Evolutionary conservation across 1,140 invertebrate genomes (phyloP).

Genomic region (Aricia agestis): DNA sequence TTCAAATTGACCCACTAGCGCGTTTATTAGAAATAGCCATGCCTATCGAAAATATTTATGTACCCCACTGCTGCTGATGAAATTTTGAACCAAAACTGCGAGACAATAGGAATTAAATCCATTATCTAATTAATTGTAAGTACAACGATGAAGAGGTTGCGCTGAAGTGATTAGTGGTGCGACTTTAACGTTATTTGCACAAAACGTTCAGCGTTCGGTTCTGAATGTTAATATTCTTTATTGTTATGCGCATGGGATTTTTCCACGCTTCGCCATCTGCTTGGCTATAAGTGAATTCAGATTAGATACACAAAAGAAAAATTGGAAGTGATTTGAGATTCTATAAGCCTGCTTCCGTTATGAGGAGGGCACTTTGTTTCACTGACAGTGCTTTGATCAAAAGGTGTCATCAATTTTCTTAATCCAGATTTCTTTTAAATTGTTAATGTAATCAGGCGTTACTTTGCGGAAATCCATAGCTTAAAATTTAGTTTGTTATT

Average conservation of each 20-base stretch:
- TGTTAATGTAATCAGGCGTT: no score
- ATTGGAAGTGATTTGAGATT: conserved; percentile 14
- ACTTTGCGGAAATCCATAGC: no score
- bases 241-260: conserved; percentile 15
- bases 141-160: no score
- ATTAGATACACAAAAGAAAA: conserved; percentile 9
- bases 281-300: conserved; percentile 7
- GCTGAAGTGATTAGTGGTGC: no score
- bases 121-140: no score
- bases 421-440: no score
- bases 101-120: background rate
- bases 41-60: background rate
- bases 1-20: background rate
- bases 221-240: conserved; percentile 14
- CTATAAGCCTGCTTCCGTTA: background rate
- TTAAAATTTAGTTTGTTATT: no score
- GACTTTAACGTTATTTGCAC: background rate
- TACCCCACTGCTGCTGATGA: background rate
- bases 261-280: conserved; percentile 6
- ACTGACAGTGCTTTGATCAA: no score
- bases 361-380: background rate
- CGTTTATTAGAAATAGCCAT: background rate
- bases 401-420: no score
- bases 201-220: background rate
- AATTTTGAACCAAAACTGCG: background rate